These are phyloP conservation scores for Drosophila ezoana DNA, from an alignment of 2,888 invertebrate genomes.

Conservation along the genomic window DNA sequence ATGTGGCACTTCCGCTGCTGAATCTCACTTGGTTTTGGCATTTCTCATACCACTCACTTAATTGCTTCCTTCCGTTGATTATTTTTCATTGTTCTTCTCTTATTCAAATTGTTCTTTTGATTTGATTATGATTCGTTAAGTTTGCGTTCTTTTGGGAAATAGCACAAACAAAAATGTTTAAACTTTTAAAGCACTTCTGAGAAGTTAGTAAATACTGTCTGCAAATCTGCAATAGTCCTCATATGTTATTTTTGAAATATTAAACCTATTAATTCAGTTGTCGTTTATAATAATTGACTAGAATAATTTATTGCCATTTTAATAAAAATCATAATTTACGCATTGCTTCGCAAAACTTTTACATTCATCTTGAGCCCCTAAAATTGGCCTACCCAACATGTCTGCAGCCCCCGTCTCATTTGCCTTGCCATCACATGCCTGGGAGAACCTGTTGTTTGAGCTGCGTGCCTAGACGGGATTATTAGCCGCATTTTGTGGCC, in stretches of 20 bases:
- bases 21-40: constrained; percentile 36
- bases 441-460: constrained; percentile 41
- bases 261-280: no score
- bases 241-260: no score
- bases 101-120: constrained; percentile 1
- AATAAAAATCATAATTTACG: constrained; percentile 1
- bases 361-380: constrained; percentile 3
- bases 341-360: constrained; percentile 16
- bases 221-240: no score
- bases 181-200: no score
- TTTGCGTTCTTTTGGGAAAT: background rate
- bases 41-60: constrained; percentile 34
- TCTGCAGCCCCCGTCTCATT: constrained; percentile 13
- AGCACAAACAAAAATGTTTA: no score
- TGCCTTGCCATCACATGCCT: constrained; percentile 8
- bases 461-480: constrained; percentile 67
- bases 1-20: constrained; percentile 56
- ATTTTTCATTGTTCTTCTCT: constrained; percentile 39
- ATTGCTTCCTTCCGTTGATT: constrained; percentile 45
- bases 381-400: constrained; percentile 9
- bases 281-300: no score
- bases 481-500: constrained; percentile 55
- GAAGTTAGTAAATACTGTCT: no score
- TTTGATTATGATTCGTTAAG: background rate
- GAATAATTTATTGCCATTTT: no score